phyloP scores from a whole-genome alignment of 2,888 invertebrate species.

The Cheilosia pagana region DNA sequence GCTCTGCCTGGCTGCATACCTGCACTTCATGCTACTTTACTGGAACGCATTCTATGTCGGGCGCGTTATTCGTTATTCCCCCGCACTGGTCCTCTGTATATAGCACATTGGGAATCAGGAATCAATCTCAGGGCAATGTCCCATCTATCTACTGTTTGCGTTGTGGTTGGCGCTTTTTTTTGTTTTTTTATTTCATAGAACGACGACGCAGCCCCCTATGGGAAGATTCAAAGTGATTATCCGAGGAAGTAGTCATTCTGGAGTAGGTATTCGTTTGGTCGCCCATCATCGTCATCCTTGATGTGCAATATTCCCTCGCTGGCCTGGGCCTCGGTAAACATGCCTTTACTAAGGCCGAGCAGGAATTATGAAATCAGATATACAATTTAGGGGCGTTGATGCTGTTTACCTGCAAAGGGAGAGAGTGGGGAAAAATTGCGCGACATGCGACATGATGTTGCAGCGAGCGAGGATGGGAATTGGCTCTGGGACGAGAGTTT shows the following conservation, averaged over 20 bases:
- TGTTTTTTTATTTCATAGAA: neutral
- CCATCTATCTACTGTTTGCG: constrained; percentile 58
- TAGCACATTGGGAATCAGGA: constrained; percentile 57
- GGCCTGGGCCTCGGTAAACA: constrained; percentile 45
- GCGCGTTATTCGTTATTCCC: constrained; percentile 10
- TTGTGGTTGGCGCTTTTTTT: neutral
- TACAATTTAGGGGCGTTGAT: constrained; percentile 73
- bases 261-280: constrained; percentile 16
- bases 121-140: constrained; percentile 75
- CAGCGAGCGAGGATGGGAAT: constrained; percentile 35
- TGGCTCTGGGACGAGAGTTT: constrained; percentile 51
- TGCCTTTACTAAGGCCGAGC: neutral
- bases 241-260: constrained; percentile 62
- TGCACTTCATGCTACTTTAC: constrained; percentile 61
- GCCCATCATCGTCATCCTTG: constrained; percentile 35
- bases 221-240: constrained; percentile 66
- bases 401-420: constrained; percentile 55
- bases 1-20: neutral
- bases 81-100: constrained; percentile 7
- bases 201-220: constrained; percentile 37
- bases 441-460: constrained; percentile 70
- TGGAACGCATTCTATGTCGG: constrained; percentile 63
- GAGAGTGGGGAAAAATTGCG: constrained; percentile 44
- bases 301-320: constrained; percentile 66
- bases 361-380: constrained; percentile 63